A percentile compares a stretch with the other conserved stretches of the same genome.
These are phyloP conservation scores for Gavia stellata DNA, from an alignment of 2,113 vertebrate genomes.

Conservation along the genomic window DNA sequence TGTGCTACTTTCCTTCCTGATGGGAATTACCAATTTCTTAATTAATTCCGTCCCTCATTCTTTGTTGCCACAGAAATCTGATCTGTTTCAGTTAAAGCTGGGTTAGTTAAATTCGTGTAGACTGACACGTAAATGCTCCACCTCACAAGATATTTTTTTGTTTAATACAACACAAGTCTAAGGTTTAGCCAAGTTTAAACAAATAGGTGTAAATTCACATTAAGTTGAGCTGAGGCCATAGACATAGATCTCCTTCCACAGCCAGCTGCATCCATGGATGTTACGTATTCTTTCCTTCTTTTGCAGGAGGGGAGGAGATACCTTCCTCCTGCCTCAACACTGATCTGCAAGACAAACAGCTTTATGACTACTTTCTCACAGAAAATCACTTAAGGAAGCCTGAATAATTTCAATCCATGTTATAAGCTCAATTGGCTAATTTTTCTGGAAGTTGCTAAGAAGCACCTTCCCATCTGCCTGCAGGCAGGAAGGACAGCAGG, in stretches of 20 bases:
- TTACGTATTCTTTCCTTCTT: not conserved
- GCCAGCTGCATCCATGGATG: not conserved
- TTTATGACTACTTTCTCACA: not conserved
- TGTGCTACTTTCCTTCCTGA: not conserved
- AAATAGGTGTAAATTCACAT: not conserved
- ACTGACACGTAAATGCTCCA: not conserved
- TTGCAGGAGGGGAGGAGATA: not conserved
- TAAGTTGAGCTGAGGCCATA: not conserved
- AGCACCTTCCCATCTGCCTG: not conserved
- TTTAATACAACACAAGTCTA: not conserved
- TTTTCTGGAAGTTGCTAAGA: not conserved
- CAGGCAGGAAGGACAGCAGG: not conserved
- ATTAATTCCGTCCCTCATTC: not conserved
- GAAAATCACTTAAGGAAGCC: not conserved
- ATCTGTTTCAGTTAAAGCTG: not conserved
- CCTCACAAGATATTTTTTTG: not conserved
- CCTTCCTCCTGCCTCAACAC: not conserved
- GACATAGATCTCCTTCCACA: not conserved
- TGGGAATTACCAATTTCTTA: not conserved
- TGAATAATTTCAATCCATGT: not conserved
- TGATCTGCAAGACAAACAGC: not conserved
- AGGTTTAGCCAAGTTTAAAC: not conserved
- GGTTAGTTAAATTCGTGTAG: not conserved
- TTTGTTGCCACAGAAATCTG: not conserved
- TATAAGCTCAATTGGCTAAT: not conserved